A percentile compares a stretch with the other conserved stretches of the same genome.
Evolutionary conservation across 2,888 invertebrate genomes (phyloP).

Genomic region (Ormyrus nitidulus): DNA sequence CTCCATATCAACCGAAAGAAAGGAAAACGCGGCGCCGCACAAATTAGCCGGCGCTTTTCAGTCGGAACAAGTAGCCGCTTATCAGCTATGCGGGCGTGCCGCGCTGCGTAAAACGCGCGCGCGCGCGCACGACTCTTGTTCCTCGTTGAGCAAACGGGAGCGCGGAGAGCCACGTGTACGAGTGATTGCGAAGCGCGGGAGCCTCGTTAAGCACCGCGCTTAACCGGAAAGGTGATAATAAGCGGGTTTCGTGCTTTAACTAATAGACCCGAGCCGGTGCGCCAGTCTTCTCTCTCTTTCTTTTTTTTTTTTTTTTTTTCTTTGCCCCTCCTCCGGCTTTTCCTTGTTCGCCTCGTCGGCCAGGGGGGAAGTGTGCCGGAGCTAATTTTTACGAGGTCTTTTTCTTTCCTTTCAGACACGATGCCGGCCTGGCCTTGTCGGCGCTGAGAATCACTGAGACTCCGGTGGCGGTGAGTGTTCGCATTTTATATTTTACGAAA

Average conservation of each 20-base stretch:
- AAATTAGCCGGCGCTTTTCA: no score
- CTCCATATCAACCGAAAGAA: no score
- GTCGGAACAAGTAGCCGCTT: no score
- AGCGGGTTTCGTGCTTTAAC: constrained; percentile 33
- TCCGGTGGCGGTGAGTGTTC: constrained; percentile 55
- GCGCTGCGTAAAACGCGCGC: constrained; percentile 13
- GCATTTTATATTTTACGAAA: not conserved
- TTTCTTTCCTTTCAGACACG: constrained; percentile 46
- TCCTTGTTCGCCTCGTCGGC: not conserved
- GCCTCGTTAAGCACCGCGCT: constrained; percentile 45
- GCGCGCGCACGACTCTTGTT: not conserved
- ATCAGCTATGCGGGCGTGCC: not conserved
- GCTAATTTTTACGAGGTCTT: constrained; percentile 22
- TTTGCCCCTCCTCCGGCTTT: not conserved
- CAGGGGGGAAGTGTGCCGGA: not conserved
- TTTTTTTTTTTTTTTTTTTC: constrained; percentile 2
- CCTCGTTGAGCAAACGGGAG: constrained; percentile 31
- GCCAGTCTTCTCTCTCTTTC: not conserved
- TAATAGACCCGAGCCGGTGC: constrained; percentile 9
- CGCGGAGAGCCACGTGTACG: not conserved
- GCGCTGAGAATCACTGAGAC: constrained; percentile 50
- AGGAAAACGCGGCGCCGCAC: no score
- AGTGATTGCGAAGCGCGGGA: constrained; percentile 44
- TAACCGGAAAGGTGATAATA: constrained; percentile 53
- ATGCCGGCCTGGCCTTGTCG: constrained; percentile 51